phyloP scores from a whole-genome alignment of 2,113 vertebrate genomes.

The Corythaeola cristata region DNA sequence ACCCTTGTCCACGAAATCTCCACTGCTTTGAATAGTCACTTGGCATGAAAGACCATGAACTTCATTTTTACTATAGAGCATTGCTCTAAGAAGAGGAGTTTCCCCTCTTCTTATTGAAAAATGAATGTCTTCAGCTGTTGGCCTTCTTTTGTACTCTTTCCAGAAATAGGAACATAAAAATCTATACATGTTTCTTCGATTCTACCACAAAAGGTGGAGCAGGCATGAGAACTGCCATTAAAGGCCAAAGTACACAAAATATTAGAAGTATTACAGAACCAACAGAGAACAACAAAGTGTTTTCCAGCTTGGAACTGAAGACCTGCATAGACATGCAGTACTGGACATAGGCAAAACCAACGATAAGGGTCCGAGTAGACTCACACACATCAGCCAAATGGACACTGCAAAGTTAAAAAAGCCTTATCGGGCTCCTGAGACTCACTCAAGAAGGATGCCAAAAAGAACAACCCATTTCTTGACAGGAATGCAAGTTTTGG shows the following conservation, averaged over 20 bases:
- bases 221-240: neutral
- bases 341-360: neutral
- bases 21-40: neutral
- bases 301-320: neutral
- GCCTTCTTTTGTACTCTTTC: neutral
- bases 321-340: neutral
- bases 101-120: neutral
- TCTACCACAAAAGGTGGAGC: neutral
- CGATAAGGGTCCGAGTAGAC: neutral
- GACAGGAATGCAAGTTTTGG: neutral
- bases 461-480: neutral
- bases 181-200: accelerated
- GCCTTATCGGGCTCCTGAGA: neutral
- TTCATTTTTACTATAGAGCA: neutral
- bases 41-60: neutral
- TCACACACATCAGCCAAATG: neutral
- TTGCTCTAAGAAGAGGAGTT: neutral
- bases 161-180: neutral
- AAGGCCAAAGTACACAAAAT: neutral
- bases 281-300: neutral
- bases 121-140: neutral
- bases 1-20: neutral
- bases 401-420: neutral
- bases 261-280: neutral
- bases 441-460: neutral